Percentiles rank a stretch among this genome's conserved stretches.
Evolutionary conservation across 2,888 invertebrate genomes (phyloP).

Genomic region (Melieria crassipennis): DNA sequence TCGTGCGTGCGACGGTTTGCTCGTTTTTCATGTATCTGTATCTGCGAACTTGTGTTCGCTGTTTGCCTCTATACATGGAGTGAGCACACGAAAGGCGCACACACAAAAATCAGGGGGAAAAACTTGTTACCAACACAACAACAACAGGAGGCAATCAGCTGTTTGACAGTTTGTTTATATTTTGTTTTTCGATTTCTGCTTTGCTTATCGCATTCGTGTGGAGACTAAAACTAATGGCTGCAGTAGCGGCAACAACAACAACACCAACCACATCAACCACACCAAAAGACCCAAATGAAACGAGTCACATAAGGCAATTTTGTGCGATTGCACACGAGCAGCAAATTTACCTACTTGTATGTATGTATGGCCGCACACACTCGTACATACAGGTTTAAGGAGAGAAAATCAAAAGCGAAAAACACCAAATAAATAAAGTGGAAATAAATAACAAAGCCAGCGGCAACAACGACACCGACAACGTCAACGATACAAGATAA

Average conservation of each 20-base stretch:
- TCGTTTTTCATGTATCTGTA: not conserved
- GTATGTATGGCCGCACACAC: conserved; percentile 4
- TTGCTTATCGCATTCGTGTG: conserved; percentile 39
- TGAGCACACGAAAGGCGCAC: too few relatives aligned
- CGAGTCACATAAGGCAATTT: not conserved
- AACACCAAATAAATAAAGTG: not conserved
- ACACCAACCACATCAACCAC: not conserved
- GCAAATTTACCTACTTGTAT: conserved; percentile 10
- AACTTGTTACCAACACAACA: not conserved
- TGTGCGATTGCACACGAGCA: too few relatives aligned
- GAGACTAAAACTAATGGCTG: not conserved
- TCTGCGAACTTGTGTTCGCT: not conserved
- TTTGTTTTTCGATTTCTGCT: conserved; percentile 54
- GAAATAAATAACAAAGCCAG: too few relatives aligned
- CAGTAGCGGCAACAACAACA: not conserved
- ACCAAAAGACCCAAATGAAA: not conserved
- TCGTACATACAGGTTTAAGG: conserved; percentile 2
- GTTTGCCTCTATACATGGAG: not conserved
- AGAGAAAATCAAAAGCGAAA: conserved; percentile 1
- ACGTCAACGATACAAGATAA: too few relatives aligned
- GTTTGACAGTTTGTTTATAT: conserved; percentile 59
- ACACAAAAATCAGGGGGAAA: too few relatives aligned
- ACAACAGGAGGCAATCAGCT: conserved; percentile 50
- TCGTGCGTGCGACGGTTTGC: too few relatives aligned
- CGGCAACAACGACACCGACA: too few relatives aligned